Evolutionary conservation across 2,888 invertebrate species (phyloP).

Genomic region (Chrysolina oricalcia): DNA sequence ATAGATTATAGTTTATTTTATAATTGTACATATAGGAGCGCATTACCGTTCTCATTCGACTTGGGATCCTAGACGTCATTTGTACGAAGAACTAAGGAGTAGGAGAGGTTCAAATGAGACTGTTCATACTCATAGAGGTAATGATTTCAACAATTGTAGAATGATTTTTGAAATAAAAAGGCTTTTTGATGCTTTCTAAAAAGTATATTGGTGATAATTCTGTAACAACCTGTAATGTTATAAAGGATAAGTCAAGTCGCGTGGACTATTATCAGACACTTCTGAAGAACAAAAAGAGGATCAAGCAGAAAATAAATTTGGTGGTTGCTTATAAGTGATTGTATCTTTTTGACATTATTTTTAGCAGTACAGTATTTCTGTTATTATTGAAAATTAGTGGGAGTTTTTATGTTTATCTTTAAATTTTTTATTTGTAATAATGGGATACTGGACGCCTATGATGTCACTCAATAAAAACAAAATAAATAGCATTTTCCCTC

Average conservation of each 20-base stretch:
- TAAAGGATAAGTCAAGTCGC: background rate
- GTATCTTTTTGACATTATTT: too few relatives aligned
- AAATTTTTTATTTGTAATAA: too few relatives aligned
- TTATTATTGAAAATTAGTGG: too few relatives aligned
- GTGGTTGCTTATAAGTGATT: too few relatives aligned
- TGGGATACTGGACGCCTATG: too few relatives aligned
- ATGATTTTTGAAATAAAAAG: constrained; percentile 38
- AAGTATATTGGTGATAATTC: constrained; percentile 15
- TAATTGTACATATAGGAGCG: constrained; percentile 66
- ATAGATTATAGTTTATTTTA: constrained; percentile 46
- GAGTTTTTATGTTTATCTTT: too few relatives aligned
- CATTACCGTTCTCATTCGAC: constrained; percentile 80
- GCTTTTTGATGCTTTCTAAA: constrained; percentile 41
- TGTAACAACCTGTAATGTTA: background rate
- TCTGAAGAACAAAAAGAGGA: too few relatives aligned
- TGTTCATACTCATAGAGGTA: constrained; percentile 75
- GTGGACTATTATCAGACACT: too few relatives aligned
- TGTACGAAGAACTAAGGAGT: constrained; percentile 91
- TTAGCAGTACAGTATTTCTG: too few relatives aligned
- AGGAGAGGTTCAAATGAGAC: constrained; percentile 81
- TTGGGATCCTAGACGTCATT: constrained; percentile 92
- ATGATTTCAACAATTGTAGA: constrained; percentile 51
- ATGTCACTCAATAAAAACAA: too few relatives aligned
- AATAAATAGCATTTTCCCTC: too few relatives aligned
- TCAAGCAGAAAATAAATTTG: too few relatives aligned